Evolutionary conservation across 1,140 invertebrate genomes (phyloP), one percentile per base, ranked within the genome.

Genomic region (Augochlora pura): DNA sequence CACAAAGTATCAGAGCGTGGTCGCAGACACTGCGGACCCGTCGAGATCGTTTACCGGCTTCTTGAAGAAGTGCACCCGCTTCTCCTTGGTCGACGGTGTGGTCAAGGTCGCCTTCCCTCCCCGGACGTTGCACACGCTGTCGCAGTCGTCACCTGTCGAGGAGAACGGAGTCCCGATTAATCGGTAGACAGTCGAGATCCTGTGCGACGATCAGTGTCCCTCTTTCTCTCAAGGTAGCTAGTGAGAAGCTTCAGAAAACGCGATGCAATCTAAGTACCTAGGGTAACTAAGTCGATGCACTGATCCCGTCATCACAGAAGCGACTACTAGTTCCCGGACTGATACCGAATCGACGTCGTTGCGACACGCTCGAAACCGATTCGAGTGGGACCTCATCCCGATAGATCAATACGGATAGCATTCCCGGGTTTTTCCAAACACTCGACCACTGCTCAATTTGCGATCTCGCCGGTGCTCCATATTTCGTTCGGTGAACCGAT

Each of bases 61-160:
- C 94, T 99, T 99, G 94, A 99, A 99, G 94, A 99, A 99, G 38
- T 98, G 97, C 94, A 99, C 99, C 87, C 98, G 95, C 93, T 99
- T 99, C 93, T 99, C 98, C 94, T 99, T 99, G 73, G 97, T 96
- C 52, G 97, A 96, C 67, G 98, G 97, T 73, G 98, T 97, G 27
- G 97, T 97, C 74, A 98, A 94, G 52, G 95, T 95, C 71, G 95
- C 94, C 91, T 96, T 97, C 27, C 96, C 96, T 79, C 94, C 93
- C 88, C 96, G 95, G 77, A 95, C 94, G 88, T 96, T 96, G 68
- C 95, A 96, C 82, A 96, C 95, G 76, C 96, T 96, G 92, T 97
- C 96, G 85, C 95, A 96, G 90, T 97, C 96, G 91, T 97, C 96
- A 91, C 96, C 96, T 97, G 92, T 74, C 60, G 12, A 86, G 52